A percentile compares a stretch with the other conserved stretches of the same genome.
phyloP scores from a whole-genome alignment of 2,797 vertebrate genomes.

The Podargus strigoides region DNA sequence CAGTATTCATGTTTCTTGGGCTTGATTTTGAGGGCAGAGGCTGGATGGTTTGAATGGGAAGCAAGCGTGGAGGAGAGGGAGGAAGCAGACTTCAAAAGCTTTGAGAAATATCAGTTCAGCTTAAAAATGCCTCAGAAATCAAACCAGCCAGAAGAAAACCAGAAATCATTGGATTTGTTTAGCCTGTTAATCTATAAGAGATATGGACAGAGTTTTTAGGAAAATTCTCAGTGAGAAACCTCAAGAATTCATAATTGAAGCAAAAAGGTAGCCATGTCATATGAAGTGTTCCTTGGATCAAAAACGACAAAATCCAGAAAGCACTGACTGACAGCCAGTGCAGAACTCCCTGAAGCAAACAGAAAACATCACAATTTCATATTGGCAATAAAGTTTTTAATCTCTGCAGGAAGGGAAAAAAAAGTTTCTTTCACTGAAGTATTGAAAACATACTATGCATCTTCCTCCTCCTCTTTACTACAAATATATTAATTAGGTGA shows the following conservation, averaged over 20 bases:
- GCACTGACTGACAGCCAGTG: not conserved
- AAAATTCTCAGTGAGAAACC: not conserved
- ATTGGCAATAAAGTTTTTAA: not conserved
- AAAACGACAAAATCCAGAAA: not conserved
- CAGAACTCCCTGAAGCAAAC: not conserved
- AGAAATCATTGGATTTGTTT: not conserved
- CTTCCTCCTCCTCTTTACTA: not conserved
- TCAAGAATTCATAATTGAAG: not conserved
- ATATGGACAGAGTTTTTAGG: not conserved
- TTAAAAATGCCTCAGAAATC: not conserved
- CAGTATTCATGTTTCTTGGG: not conserved
- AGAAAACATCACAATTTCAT: not conserved
- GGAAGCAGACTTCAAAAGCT: not conserved
- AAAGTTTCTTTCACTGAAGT: accelerated
- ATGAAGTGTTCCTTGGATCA: not conserved
- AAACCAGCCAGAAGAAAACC: not conserved
- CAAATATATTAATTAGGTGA: not conserved
- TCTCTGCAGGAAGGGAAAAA: not conserved
- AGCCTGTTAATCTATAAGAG: not conserved
- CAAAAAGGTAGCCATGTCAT: not conserved
- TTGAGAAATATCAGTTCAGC: not conserved
- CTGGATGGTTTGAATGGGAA: not conserved
- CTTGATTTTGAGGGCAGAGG: not conserved
- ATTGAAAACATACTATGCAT: not conserved
- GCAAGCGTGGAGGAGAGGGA: not conserved